Percentiles rank a stretch among this genome's conserved stretches.
Evolutionary conservation across 2,888 invertebrate genomes (phyloP).

Genomic region (Pristionchus japonicus): DNA sequence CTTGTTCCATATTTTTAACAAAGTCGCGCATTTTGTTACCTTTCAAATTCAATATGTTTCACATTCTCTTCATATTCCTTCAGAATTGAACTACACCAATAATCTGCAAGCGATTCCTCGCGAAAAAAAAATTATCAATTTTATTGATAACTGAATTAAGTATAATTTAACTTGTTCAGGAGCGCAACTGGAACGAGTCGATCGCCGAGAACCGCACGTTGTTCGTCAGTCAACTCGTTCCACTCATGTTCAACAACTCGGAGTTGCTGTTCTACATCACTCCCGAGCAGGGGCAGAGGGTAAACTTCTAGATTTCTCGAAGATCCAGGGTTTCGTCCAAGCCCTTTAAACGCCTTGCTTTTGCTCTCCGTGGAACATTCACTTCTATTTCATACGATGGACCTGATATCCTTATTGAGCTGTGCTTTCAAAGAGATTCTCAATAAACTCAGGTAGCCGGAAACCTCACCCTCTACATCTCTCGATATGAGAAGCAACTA

Average conservation of each 20-base stretch:
- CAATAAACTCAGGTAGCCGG: conserved; percentile 53
- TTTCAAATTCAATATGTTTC: too few species aligned
- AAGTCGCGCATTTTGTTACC: too few species aligned
- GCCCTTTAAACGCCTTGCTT: too few species aligned
- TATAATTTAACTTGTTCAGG: conserved; percentile 17
- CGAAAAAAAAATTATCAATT: neutral
- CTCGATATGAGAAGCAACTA: conserved; percentile 64
- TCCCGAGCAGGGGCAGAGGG: conserved; percentile 58
- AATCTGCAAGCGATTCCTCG: neutral
- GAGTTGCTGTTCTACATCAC: conserved; percentile 67
- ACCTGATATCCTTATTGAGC: too few species aligned
- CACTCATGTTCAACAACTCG: conserved; percentile 69
- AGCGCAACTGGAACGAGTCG: conserved; percentile 39
- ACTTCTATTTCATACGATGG: too few species aligned
- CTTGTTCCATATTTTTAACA: too few species aligned
- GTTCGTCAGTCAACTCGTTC: conserved; percentile 63
- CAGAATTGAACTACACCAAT: too few species aligned
- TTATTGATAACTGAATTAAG: neutral
- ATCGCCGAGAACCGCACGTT: conserved; percentile 59
- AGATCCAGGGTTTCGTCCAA: too few species aligned
- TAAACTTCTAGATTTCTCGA: conserved; percentile 47
- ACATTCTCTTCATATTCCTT: neutral
- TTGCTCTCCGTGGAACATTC: too few species aligned
- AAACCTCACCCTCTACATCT: conserved; percentile 51
- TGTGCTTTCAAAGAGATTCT: neutral